Evolutionary conservation across 2,888 invertebrate species (phyloP).

Genomic region (Cantharis rustica): DNA sequence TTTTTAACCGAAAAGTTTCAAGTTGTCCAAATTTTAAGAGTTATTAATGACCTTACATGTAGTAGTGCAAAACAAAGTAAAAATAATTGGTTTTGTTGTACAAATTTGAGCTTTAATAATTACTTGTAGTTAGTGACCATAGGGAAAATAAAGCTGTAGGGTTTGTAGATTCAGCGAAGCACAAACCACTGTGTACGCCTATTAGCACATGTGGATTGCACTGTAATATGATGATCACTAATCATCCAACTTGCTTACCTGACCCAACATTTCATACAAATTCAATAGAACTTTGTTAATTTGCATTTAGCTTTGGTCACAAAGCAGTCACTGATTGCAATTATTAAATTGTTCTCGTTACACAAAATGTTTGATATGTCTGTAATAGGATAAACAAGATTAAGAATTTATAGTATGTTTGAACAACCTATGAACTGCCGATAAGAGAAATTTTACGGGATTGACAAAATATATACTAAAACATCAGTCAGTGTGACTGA

Average conservation of each 20-base stretch:
- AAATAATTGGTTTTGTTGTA: not conserved
- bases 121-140: conserved; percentile 40
- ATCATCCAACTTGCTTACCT: conserved; percentile 45
- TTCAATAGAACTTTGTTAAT: conserved; percentile 43
- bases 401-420: not conserved
- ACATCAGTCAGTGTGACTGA: too few species aligned
- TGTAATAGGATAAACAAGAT: not conserved
- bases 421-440: too few species aligned
- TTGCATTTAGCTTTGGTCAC: conserved; percentile 42
- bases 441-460: too few species aligned
- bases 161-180: conserved; percentile 26
- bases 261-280: conserved; percentile 39
- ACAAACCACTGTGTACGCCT: conserved; percentile 39
- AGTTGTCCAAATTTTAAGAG: not conserved
- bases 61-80: not conserved
- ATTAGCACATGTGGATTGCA: conserved; percentile 47
- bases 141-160: conserved; percentile 28
- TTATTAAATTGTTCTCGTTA: conserved; percentile 5
- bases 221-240: conserved; percentile 44
- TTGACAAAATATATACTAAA: too few species aligned
- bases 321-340: conserved; percentile 16
- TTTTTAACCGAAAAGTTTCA: not conserved
- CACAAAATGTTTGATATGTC: not conserved
- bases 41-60: not conserved
- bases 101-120: not conserved